Evolutionary conservation across 2,113 vertebrate genomes (phyloP), one percentile per base, ranked within the genome.

Genomic region (Urocynchramus pylzowi): DNA sequence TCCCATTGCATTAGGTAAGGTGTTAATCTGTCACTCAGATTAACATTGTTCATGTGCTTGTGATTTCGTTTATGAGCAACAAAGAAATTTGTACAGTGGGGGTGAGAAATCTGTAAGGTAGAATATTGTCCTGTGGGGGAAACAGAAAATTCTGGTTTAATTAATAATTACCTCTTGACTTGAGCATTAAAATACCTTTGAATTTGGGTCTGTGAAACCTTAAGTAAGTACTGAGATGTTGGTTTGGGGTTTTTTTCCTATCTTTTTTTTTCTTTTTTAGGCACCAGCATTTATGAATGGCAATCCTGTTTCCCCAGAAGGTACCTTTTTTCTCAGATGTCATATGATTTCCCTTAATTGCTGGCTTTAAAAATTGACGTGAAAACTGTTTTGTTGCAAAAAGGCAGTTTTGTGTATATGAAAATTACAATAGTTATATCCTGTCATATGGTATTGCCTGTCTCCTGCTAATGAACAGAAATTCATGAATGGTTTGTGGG

Each of bases 221-320:
- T 69, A 42, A 54, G 65, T 87, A 20, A 93, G 92, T 23, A n/a
- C 28, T 90, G 54, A 63, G n/a, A 28, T 28, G 6, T 52, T 49
- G 60, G 4, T 59, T 90, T 63, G 24, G 64, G 23, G 0, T 11
- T 35, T 77, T 90, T 26, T 4, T 3, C 21, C 11, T 50, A 68
- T 41, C 22, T 44, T 78, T 65, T 86, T 82, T 87, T 87, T 88
- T 10, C 50, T 54, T 82, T 92, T 96, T 52, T 87, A 99, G 99
- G 97, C 98, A 47, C 96, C 98, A 54, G 88, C 91, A 6, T 95
- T 87, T 60, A 81, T 86, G 59, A 96, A 88, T 30, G 90, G 97
- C 73, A 95, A 95, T 60, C 80, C 97, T 27, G 74, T 97, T 81
- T 90, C 97, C 89, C 37, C 96, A 91, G 98, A 99, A 96, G 98